phyloP scores from a whole-genome alignment of 2,113 vertebrate species.

The Callaeas wilsoni region DNA sequence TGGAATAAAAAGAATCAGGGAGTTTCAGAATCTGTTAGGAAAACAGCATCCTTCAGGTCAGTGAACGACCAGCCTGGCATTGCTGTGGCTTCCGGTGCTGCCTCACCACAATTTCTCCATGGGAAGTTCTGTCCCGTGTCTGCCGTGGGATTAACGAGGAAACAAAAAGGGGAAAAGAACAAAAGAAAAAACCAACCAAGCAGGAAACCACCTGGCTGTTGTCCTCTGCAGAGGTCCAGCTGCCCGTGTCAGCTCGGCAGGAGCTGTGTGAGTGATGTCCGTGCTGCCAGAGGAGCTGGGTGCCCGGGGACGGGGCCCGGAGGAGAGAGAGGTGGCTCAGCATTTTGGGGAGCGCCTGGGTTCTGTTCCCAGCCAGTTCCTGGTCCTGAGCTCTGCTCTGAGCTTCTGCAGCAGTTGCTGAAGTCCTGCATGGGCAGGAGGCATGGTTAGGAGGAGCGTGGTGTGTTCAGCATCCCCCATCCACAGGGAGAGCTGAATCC shows the following conservation, averaged over 20 bases:
- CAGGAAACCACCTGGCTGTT: neutral
- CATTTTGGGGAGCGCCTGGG: neutral
- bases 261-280: fast-evolving
- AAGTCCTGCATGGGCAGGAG: neutral
- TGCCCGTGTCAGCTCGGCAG: neutral
- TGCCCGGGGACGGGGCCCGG: neutral
- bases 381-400: neutral
- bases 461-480: neutral
- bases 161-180: fast-evolving
- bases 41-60: neutral
- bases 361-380: too few species aligned
- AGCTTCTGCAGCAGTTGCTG: neutral
- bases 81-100: neutral
- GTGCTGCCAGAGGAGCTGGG: neutral
- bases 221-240: neutral
- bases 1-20: neutral
- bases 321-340: neutral
- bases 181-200: fast-evolving
- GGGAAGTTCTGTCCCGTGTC: neutral
- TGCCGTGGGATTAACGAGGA: neutral
- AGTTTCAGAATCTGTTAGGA: neutral
- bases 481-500: neutral
- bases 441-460: fast-evolving
- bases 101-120: neutral
- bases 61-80: fast-evolving